Evolutionary conservation across 2,888 invertebrate genomes (phyloP), one percentile per base, ranked within the genome.

Genomic region (Lasioglossum villosulum): DNA sequence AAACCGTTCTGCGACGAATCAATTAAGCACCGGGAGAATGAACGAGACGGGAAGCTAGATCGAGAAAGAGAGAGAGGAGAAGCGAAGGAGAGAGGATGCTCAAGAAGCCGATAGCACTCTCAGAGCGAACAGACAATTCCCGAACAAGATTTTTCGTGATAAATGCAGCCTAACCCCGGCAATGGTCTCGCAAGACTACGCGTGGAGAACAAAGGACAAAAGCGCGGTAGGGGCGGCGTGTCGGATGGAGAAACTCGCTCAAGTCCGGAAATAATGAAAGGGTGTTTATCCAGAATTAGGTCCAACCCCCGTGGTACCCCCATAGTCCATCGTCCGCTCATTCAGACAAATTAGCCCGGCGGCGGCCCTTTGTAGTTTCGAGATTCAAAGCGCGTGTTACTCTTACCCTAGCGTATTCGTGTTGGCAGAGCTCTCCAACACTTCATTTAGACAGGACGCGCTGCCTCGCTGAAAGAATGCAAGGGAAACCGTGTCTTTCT

Each of bases 321-420:
- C 89, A 92, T 91, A 92, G 94, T 94, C 93, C 93, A 94, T 93
- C 93, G 93, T 91, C 93, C 92, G 93, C 88, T 94, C 94, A 93
- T 94, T 95, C 94, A 94, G 94, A 94, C 94, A 95, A 94, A 94
- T 94, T 94, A 94, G 94, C 94, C 94, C 92, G 91, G 91, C 93
- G 94, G 94, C 93, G 91, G 88, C 90, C 92, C 94, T 95, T 94
- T 94, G 94, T 94, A 94, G 93, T 94, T 93, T 91, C 89, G 89
- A 91, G 90, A 94, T 93, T 94, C 94, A 94, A 94, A 94, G 94
- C 93, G 92, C 92, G 92, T 92, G 92, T 94, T 93, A 94, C 94
- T 93, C 84, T 93, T 93, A 90, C 89, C 89, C 84, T 86, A 87
- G 88, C 90, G 91, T 90, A 93, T 94, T 92, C 93, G 91, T 93